Base-by-base conservation (phyloP, 2,113 vertebrate species). In the Etia nguti region DNA sequence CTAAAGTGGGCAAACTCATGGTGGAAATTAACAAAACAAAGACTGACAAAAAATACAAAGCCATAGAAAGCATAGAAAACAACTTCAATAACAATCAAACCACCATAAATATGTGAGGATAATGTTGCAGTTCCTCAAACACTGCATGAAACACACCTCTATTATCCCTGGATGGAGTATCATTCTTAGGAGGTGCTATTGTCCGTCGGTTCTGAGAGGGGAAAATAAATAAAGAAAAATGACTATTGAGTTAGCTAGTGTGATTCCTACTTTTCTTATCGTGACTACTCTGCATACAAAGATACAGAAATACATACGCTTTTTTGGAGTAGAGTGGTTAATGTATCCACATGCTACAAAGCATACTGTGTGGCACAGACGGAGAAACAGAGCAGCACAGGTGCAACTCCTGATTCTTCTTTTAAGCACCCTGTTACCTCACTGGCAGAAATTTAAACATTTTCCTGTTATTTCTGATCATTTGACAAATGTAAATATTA, bases 101-200 rank as follows among this genome's bases (percentile, higher is more conserved):
- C 29, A 34, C 59, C 29, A 62, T 62, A 62, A 62, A n/a, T 65
- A 38, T 38, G 18, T n/a, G 6, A 36, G 31, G 31, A 62, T 36
- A 20, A 34, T n/a, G 31, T 36, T 20, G 60, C 62, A 68, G 20
- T 38, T 22, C 34, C 62, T 24, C 68, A 73, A 54, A 82, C 13
- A 75, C 6, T 29, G 20, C 1, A 15, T 26, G 31, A 84, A 88
- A 84, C 92, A 95, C 96, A 99, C 99, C 99, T 98, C 97, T 97
- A 84, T 98, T 98, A 89, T 99, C 98, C 96, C 97, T 98, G 93
- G 96, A 94, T 82, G 98, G 97, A 60, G 90, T 92, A 1, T 99
- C 98, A 94, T 96, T 98, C 95, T 98, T 99, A 94, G 90, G 1
- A 90, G 98, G 90, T 87, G 94, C 93, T 89, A 98, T 95, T 54